Conservation (phyloP, 2,797 vertebrate species). For the Falco naumanni region DNA sequence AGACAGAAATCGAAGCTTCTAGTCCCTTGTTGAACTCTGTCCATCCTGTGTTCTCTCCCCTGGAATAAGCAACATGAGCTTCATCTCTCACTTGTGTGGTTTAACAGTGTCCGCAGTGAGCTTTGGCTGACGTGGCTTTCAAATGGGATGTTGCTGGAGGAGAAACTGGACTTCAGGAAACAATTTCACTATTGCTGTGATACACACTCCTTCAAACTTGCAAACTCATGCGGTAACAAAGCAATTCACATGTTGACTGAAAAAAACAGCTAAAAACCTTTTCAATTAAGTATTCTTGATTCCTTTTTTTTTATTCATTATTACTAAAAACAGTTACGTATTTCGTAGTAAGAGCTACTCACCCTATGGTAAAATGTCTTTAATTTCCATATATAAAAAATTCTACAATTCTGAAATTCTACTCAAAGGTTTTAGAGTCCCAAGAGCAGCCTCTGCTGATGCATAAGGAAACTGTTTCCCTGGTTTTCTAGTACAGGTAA, state of each 20-base stretch:
- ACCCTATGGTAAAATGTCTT: neutral
- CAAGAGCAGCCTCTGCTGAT: slow-evolving; percentile 47
- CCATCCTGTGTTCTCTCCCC: neutral
- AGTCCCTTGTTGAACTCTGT: neutral
- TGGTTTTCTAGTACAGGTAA: neutral
- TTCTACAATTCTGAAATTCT: neutral
- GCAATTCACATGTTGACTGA: neutral
- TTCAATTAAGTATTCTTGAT: neutral
- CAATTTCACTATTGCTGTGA: neutral
- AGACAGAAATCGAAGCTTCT: neutral
- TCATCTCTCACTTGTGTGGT: neutral
- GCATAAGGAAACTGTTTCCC: neutral
- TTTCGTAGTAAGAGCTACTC: neutral
- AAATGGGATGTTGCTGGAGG: neutral
- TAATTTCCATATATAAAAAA: neutral
- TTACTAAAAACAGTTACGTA: neutral
- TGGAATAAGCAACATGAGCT: neutral
- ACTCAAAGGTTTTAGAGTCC: neutral
- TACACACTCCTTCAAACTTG: neutral
- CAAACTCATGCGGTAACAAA: neutral
- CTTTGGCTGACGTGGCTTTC: neutral
- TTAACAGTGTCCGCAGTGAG: neutral
- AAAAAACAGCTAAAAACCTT: neutral
- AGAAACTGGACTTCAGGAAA: neutral
- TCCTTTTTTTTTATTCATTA: neutral